A percentile compares a stretch with the other conserved stretches of the same genome.
Conservation (phyloP, 2,888 invertebrate species). For the Cantharis rufa region DNA sequence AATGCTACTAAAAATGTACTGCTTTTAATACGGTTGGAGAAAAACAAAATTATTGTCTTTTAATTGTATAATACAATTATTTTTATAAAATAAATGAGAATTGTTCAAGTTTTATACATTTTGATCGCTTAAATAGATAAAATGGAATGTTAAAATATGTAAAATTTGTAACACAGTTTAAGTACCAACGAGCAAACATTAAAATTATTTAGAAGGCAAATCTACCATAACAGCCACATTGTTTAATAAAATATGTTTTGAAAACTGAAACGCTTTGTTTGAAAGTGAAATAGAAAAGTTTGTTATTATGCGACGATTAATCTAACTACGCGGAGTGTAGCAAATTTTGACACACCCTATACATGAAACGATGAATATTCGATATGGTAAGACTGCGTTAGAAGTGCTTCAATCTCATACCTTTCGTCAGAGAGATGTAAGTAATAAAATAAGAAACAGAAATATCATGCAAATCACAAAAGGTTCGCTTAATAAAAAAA, state of each 20-base stretch:
- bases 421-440: not conserved
- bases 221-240: not conserved
- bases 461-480: not conserved
- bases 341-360: not conserved
- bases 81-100: slow-evolving; percentile 12
- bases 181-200: slow-evolving; percentile 4
- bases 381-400: not conserved
- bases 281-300: not conserved
- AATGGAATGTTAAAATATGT: slow-evolving; percentile 16
- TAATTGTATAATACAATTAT: slow-evolving; percentile 12
- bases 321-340: not conserved
- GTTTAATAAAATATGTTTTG: not conserved
- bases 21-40: too few species aligned
- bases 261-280: not conserved
- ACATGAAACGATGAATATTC: not conserved
- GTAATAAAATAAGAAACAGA: not conserved
- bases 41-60: slow-evolving; percentile 26
- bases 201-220: not conserved
- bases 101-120: slow-evolving; percentile 11
- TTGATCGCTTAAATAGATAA: slow-evolving; percentile 7
- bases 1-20: too few species aligned
- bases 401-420: not conserved
- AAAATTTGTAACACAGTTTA: slow-evolving; percentile 17
- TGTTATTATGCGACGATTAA: not conserved
- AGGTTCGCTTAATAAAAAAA: not conserved